Conservation (phyloP, 2,888 invertebrate species). For the Lithodes maja region DNA sequence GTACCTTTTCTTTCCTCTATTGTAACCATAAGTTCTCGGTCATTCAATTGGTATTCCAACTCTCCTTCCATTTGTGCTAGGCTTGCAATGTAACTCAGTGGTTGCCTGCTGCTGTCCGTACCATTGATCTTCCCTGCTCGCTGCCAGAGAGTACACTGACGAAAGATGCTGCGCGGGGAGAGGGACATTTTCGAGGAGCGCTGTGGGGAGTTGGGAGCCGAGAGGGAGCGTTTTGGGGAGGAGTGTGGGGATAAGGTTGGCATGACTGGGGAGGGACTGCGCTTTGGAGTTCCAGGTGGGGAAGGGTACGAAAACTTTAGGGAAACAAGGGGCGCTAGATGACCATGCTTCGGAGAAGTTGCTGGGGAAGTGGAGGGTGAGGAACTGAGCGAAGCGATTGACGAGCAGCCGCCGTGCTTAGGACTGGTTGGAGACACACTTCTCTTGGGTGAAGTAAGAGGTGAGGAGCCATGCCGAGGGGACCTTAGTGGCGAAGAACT, state of each 20-base stretch:
- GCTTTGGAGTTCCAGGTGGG: conserved; percentile 41
- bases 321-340: neutral
- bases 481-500: neutral
- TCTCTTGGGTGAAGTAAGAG: conserved; percentile 39
- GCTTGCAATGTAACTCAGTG: neutral
- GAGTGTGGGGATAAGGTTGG: conserved; percentile 29
- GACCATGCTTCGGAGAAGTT: conserved; percentile 7
- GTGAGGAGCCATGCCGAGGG: conserved; percentile 17
- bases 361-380: conserved; percentile 41
- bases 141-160: conserved; percentile 42
- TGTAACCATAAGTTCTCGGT: conserved; percentile 2
- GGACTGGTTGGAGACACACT: conserved; percentile 44
- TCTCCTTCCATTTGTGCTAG: conserved; percentile 19
- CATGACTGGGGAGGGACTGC: conserved; percentile 24
- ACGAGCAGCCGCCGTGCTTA: conserved; percentile 27
- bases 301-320: conserved; percentile 21
- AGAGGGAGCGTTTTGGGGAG: conserved; percentile 46
- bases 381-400: conserved; percentile 30
- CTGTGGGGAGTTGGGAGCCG: conserved; percentile 57
- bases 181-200: conserved; percentile 9
- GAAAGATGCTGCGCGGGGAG: conserved; percentile 38
- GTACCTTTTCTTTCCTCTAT: conserved; percentile 3
- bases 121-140: conserved; percentile 21
- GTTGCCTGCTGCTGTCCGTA: neutral
- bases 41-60: conserved; percentile 16